Base-by-base conservation (phyloP, 1,140 invertebrate genomes). In the Drosophila baimaii region DNA sequence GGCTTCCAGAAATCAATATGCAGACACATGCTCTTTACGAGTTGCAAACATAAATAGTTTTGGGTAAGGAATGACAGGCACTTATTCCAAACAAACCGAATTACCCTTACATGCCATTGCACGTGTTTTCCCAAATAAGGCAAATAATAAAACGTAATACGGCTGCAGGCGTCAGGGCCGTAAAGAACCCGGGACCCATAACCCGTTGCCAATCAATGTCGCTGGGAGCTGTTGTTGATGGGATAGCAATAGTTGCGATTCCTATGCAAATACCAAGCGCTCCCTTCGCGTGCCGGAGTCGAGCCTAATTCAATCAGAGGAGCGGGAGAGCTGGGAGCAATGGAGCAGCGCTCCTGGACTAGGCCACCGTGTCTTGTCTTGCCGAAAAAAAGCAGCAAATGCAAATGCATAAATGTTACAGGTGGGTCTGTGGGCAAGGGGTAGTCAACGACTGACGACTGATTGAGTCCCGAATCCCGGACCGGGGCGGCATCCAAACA, bases 361-460 rank as follows among this genome's bases (percentile, higher is more conserved):
- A 66, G 72, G 73, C 39, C 73, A 77, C 54, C 62, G 43, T 43
- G 55, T 68, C 72, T 68, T 77, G 72, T 58, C 72, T 76, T 77
- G 74, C 62, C 72, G 15, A 54, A 76, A 66, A 65, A 21, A n/a
- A n/a, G n/a, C n/a, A n/a, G 23, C 17, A 21, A 52, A 76, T 76
- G 72, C 73, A 77, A 77, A 77, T 77, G 54, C 73, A 77, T 66
- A 68, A 72, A 76, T 55, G 73, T 77, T 77, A 77, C 73, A 77
- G 73, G 73, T 77, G 73, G 56, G 46, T 31, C 29, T 15, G 37
- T 46, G 62, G 68, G 65, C 31, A 37, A 51, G 65, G 27, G 47
- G 68, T 44, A n/a, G n/a, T n/a, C n/a, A n/a, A n/a, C 3, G 44
- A 49, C n/a, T n/a, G 44, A 15, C 23, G 15, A 47, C 19, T 25